Base-by-base conservation (phyloP, 1,140 invertebrate species). In the Neodiprion fabricii region DNA sequence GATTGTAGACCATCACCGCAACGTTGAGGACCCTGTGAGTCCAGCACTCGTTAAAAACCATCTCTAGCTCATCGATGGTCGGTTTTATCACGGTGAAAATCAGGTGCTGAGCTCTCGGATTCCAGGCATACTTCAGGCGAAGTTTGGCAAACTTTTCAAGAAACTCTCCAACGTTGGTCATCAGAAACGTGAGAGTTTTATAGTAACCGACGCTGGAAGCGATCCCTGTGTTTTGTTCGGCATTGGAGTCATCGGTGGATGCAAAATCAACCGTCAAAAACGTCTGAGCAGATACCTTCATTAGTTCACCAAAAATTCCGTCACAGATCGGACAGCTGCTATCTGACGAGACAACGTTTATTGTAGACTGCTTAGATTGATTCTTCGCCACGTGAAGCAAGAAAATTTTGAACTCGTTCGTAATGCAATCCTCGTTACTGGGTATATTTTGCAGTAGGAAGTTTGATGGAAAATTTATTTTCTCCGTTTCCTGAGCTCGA, bases 101-200 rank as follows among this genome's bases (percentile, higher is more conserved):
- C 12, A 69, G 21, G 23, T 69, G 67, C 23, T 23, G 17, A 21
- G 67, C 17, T 69, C 67, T 69, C 21, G 67, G 67, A 14, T 69
- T 69, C 67, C 67, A 69, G 4, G 40, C 17, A 12, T 69, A 21
- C 21, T 12, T 21, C 17, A 69, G 23, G 5, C 67, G 40, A 23
- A 69, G 7, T 61, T 61, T 21, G 8, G 17, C 67, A 21, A 69
- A 47, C 11, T 69, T 12, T 23, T 23, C 21, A 14, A 69, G 0
- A 69, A 69, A 69, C 40, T 69, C 14, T 11, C 8, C 17, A 23
- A 69, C 21, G 11, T 14, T 69, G 10, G 11, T 7, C 12, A 23
- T 47, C 17, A 69, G 17, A 11, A 69, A 23, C 11, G 21, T 12
- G 11, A 69, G 10, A 47, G 21, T 28, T 12, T 69, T 28, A 14